Evolutionary conservation across 2,797 vertebrate genomes (phyloP).

Genomic region (Dallia pectoralis): DNA sequence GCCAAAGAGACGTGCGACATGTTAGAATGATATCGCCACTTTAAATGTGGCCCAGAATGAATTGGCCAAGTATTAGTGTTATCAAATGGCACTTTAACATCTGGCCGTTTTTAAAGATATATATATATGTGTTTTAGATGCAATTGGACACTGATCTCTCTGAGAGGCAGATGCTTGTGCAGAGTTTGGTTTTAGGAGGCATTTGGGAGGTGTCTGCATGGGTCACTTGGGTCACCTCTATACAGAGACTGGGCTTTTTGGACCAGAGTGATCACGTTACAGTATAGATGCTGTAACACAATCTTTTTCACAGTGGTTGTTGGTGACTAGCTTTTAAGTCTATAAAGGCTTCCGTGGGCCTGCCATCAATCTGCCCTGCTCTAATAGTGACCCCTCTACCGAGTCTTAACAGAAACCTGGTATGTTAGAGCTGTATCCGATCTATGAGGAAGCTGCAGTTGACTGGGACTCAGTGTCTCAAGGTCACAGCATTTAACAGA

Average conservation of each 20-base stretch:
- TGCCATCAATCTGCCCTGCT: slow-evolving; percentile 36
- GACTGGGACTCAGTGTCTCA: slow-evolving; percentile 69
- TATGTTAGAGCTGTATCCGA: slow-evolving; percentile 8
- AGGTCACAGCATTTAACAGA: slow-evolving; percentile 68
- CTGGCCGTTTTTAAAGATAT: too few species aligned
- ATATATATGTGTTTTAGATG: not conserved
- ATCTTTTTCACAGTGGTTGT: not conserved
- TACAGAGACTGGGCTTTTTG: not conserved
- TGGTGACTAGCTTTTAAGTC: slow-evolving; percentile 4
- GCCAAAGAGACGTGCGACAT: too few species aligned
- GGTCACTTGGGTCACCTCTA: not conserved
- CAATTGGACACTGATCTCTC: slow-evolving; percentile 17
- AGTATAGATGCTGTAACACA: not conserved
- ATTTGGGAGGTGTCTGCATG: not conserved
- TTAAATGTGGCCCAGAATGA: too few species aligned
- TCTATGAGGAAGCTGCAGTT: slow-evolving; percentile 31
- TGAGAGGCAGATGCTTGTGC: slow-evolving; percentile 28
- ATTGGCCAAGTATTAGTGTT: too few species aligned
- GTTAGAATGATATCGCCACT: too few species aligned
- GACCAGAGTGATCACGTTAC: not conserved
- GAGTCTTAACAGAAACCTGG: slow-evolving; percentile 51
- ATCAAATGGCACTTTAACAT: too few species aligned
- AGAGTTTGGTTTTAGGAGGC: not conserved
- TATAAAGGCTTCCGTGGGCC: slow-evolving; percentile 31
- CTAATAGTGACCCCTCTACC: slow-evolving; percentile 48